Conservation (phyloP, 2,888 invertebrate genomes). For the Boloria selene region DNA sequence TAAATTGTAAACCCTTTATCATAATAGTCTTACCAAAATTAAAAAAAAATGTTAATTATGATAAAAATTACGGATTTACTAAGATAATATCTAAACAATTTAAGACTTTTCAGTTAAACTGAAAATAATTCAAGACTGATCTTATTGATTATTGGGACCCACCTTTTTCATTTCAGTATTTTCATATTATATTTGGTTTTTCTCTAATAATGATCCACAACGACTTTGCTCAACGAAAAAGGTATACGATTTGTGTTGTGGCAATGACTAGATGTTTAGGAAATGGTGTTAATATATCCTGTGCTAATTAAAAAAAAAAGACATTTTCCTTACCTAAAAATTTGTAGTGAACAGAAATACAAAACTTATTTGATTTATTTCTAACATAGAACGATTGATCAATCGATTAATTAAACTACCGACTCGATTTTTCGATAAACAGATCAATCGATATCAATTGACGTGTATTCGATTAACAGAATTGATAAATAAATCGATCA, state of each 20-base stretch:
- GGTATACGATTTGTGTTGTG: conserved; percentile 49
- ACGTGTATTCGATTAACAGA: background rate
- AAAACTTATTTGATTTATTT: background rate
- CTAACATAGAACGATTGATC: too few relatives aligned
- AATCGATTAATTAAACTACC: too few relatives aligned
- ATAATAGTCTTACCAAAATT: too few relatives aligned
- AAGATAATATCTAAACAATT: too few relatives aligned
- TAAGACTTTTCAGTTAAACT: conserved; percentile 5
- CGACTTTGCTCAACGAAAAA: conserved; percentile 54
- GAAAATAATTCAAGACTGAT: conserved; percentile 13
- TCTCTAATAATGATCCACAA: conserved; percentile 42
- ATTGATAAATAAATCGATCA: background rate
- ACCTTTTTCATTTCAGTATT: conserved; percentile 7
- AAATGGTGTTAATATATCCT: conserved; percentile 25
- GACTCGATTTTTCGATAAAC: too few relatives aligned
- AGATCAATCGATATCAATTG: too few relatives aligned
- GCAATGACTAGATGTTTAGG: conserved; percentile 30
- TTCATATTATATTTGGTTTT: conserved; percentile 6
- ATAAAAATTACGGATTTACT: conserved; percentile 1
- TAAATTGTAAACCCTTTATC: too few relatives aligned
- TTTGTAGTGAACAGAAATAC: background rate
- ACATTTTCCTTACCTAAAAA: background rate
- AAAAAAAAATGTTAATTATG: background rate
- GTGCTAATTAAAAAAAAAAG: conserved; percentile 14
- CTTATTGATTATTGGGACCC: background rate